Evolutionary conservation across 2,113 vertebrate species (phyloP), one percentile per base, ranked within the genome.

Genomic region (Oryzias curvinotus): DNA sequence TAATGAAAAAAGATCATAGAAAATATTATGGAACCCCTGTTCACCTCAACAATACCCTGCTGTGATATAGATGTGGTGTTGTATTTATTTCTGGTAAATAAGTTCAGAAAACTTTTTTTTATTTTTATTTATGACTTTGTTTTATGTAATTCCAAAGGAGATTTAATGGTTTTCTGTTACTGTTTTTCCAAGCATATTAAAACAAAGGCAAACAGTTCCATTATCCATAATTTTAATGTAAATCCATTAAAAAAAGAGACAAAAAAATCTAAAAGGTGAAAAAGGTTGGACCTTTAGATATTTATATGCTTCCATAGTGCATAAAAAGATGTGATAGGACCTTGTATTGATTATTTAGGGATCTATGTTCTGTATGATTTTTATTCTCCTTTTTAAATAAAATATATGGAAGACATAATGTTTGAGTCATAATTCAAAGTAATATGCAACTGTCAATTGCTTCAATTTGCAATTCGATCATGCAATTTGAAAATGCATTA

Each of bases 71-170:
- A 53, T 76, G 49, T 61, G 45, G 10, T 52, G 13, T 68, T 73
- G 21, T 84, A 74, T 83, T 81, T 86, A 82, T 85, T 85, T 63
- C 28, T 52, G 65, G 65, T 42, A 54, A 59, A 75, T 75, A 80
- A 76, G 64, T 80, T 81, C 68, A 65, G 12, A 73, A 77, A 64
- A 4, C 60, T 36, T 12, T 36, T 44, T 70, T 57, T 65, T 81
- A n/a, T 71, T 70, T 7, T 8, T 2, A 12, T 36, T 36, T 36
- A 7, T 12, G 30, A 13, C 6, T n/a, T 14, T 4, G 2, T 49
- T 52, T 50, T 23, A 52, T 45, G 16, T 53, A 23, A 48, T 19
- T 10, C 58, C 69, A 65, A 52, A 18, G 57, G 73, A 43, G 18
- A 56, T 63, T 51, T 54, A 21, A 57, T 53, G 4, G 52, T 13